A percentile compares a stretch with the other conserved stretches of the same genome.
phyloP scores from a whole-genome alignment of 2,888 invertebrate genomes.

The Hirtodrosophila histrioides region DNA sequence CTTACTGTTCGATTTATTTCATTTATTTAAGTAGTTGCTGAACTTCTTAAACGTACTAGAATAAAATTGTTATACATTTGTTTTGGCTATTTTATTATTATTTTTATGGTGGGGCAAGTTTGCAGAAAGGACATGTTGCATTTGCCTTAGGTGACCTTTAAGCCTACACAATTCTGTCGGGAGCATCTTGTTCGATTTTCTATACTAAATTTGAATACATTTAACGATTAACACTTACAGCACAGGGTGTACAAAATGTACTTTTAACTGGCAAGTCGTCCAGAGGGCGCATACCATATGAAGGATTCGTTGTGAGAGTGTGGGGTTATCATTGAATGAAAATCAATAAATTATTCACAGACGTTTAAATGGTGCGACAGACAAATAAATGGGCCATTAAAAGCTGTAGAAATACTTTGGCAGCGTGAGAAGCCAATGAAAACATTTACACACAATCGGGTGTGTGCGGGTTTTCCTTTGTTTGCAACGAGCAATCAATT shows the following conservation, averaged over 20 bases:
- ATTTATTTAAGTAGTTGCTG: too few species aligned
- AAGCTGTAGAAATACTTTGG: constrained; percentile 39
- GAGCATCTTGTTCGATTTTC: too few species aligned
- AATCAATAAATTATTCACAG: constrained; percentile 51
- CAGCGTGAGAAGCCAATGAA: constrained; percentile 18
- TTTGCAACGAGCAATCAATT: constrained; percentile 6
- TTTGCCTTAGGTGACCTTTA: too few species aligned
- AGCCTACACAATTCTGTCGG: too few species aligned
- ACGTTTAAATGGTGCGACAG: constrained; percentile 11
- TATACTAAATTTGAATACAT: too few species aligned
- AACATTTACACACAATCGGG: not conserved
- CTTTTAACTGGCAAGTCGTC: not conserved
- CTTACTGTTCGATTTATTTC: too few species aligned
- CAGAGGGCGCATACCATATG: not conserved
- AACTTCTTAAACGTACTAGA: too few species aligned
- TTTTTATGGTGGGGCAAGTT: too few species aligned
- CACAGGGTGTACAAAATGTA: not conserved
- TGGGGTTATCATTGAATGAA: constrained; percentile 26
- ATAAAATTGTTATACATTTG: too few species aligned
- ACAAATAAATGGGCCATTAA: constrained; percentile 20
- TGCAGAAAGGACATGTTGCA: too few species aligned
- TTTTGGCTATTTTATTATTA: too few species aligned
- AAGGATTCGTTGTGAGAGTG: not conserved
- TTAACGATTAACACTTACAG: too few species aligned
- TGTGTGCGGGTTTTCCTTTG: constrained; percentile 17